phyloP scores from a whole-genome alignment of 1,140 invertebrate genomes.

The Drosophila subobscura region DNA sequence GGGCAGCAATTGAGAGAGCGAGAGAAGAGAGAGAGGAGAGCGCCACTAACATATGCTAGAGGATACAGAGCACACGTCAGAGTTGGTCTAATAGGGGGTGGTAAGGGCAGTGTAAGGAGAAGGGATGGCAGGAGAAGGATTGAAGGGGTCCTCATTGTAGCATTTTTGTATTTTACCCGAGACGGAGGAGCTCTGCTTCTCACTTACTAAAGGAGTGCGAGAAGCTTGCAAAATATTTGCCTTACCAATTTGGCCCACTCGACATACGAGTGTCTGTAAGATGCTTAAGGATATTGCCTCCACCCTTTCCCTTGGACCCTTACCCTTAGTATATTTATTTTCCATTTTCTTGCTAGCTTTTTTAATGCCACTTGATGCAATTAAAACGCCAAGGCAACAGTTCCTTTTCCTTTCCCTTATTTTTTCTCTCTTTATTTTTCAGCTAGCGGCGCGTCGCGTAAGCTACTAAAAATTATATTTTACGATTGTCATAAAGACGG shows the following conservation, averaged over 20 bases:
- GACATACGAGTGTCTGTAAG: constrained; percentile 31
- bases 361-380: constrained; percentile 76
- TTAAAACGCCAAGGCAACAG: constrained; percentile 69
- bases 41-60: constrained; percentile 39
- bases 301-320: too few relatives aligned
- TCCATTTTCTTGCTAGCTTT: constrained; percentile 71
- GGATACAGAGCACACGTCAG: not conserved
- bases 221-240: constrained; percentile 57
- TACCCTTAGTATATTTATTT: constrained; percentile 56
- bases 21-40: not conserved
- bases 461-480: constrained; percentile 80
- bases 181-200: not conserved
- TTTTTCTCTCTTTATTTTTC: not conserved
- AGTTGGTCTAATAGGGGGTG: constrained; percentile 24
- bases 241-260: constrained; percentile 47
- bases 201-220: constrained; percentile 28
- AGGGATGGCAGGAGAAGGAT: not conserved
- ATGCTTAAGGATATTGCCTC: constrained; percentile 37
- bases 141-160: not conserved
- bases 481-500: constrained; percentile 80
- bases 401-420: constrained; percentile 4
- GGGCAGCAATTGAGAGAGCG: too few relatives aligned
- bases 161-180: constrained; percentile 17
- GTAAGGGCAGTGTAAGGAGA: constrained; percentile 1
- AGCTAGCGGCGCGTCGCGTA: constrained; percentile 60